A percentile compares a stretch with the other conserved stretches of the same genome.
Conservation (phyloP, 2,888 invertebrate species). For the Petrolisthes manimaculis region DNA sequence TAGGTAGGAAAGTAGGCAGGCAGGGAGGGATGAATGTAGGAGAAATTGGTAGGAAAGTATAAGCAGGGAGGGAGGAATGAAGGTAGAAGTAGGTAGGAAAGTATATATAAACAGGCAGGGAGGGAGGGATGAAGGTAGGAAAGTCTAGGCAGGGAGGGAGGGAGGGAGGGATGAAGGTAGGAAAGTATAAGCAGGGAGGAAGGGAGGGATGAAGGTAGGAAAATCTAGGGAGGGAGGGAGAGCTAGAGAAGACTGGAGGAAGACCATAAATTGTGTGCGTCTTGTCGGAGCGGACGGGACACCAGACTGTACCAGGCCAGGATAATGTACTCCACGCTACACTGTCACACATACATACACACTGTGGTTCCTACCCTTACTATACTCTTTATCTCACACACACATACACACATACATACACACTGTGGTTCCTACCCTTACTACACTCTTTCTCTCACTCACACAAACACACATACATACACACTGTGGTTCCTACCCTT, state of each 20-base stretch:
- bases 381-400: background rate
- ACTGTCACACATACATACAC: background rate
- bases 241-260: slow-evolving; percentile 1
- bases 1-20: no score
- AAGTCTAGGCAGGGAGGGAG: background rate
- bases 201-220: background rate
- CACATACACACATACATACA: no score
- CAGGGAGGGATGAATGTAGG: no score
- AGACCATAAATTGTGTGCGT: slow-evolving; percentile 42
- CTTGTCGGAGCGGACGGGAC: slow-evolving; percentile 39
- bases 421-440: no score
- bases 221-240: background rate
- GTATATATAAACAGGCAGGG: no score
- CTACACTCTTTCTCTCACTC: slow-evolving; percentile 7
- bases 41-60: background rate
- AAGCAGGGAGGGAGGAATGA: background rate
- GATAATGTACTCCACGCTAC: slow-evolving; percentile 38
- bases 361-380: no score
- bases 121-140: background rate
- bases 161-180: background rate
- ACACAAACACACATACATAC: no score
- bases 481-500: no score
- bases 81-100: no score
- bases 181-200: background rate
- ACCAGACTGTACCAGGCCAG: slow-evolving; percentile 31